A percentile compares a stretch with the other conserved stretches of the same genome.
Conservation (phyloP, 2,888 invertebrate species). For the Syrphus vitripennis region DNA sequence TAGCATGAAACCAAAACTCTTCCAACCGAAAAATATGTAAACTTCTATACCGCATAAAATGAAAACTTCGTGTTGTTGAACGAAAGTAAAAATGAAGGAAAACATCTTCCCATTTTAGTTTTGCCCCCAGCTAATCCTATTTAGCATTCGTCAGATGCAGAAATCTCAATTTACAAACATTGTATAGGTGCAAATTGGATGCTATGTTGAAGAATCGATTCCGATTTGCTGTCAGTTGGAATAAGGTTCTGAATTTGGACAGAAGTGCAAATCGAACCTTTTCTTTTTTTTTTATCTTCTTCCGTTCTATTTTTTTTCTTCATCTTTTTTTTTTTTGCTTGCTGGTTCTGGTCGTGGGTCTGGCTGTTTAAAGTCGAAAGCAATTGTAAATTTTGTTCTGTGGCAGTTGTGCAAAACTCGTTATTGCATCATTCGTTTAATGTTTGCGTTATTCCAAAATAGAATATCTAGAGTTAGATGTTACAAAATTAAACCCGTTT, state of each 20-base stretch:
- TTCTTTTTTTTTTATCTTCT: slow-evolving; percentile 13
- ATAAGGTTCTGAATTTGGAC: slow-evolving; percentile 52
- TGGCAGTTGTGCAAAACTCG: not conserved
- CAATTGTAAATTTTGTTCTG: slow-evolving; percentile 4
- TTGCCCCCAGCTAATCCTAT: slow-evolving; percentile 35
- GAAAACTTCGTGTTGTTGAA: not conserved
- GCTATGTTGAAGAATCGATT: slow-evolving; percentile 51
- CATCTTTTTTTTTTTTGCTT: not conserved
- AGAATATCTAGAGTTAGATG: not conserved
- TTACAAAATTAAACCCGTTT: not conserved
- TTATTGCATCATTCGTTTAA: slow-evolving; percentile 21
- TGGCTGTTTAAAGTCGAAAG: slow-evolving; percentile 15
- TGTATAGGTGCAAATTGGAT: slow-evolving; percentile 66
- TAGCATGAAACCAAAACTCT: not conserved
- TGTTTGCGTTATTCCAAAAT: slow-evolving; percentile 1
- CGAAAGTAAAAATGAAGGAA: not conserved
- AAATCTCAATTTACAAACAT: slow-evolving; percentile 55
- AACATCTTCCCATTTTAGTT: slow-evolving; percentile 7
- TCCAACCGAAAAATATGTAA: slow-evolving; percentile 2
- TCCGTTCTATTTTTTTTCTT: not conserved
- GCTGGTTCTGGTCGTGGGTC: not conserved
- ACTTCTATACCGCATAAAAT: not conserved
- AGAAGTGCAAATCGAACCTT: slow-evolving; percentile 63
- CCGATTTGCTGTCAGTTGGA: slow-evolving; percentile 62
- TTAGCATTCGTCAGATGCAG: slow-evolving; percentile 57